These are phyloP conservation scores for Acromyrmex charruanus DNA, from an alignment of 1,140 invertebrate species.

Conservation along the genomic window DNA sequence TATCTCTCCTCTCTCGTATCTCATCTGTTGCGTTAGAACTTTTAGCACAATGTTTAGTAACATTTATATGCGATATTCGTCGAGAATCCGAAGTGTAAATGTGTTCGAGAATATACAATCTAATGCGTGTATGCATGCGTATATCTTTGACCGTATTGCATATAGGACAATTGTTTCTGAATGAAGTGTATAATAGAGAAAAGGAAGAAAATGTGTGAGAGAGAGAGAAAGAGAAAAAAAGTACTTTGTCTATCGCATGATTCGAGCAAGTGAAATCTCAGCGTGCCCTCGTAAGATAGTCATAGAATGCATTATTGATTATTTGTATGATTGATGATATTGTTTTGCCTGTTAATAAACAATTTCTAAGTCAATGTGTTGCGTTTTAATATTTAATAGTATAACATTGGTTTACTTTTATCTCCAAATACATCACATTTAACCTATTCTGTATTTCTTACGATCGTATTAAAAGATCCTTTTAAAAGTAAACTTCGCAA, in stretches of 20 bases:
- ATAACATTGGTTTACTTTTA: neutral
- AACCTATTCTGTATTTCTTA: neutral
- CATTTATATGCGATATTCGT: neutral
- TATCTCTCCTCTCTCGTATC: neutral
- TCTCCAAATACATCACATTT: neutral
- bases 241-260: slow-evolving; percentile 19
- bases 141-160: slow-evolving; percentile 37
- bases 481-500: too few relatives aligned
- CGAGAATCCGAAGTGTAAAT: slow-evolving; percentile 15
- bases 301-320: slow-evolving; percentile 57
- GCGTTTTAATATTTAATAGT: neutral
- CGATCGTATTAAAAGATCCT: too few relatives aligned
- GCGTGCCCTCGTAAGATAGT: slow-evolving; percentile 64
- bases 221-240: neutral
- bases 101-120: slow-evolving; percentile 42
- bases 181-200: slow-evolving; percentile 43
- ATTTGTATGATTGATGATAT: slow-evolving; percentile 78
- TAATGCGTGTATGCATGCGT: slow-evolving; percentile 39
- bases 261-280: slow-evolving; percentile 34
- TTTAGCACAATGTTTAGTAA: slow-evolving; percentile 8
- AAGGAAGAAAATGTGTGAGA: neutral
- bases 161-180: slow-evolving; percentile 46
- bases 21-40: slow-evolving; percentile 15
- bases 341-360: slow-evolving; percentile 80
- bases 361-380: slow-evolving; percentile 79